Conservation (phyloP, 1,140 invertebrate species). For the Galleria mellonella region DNA sequence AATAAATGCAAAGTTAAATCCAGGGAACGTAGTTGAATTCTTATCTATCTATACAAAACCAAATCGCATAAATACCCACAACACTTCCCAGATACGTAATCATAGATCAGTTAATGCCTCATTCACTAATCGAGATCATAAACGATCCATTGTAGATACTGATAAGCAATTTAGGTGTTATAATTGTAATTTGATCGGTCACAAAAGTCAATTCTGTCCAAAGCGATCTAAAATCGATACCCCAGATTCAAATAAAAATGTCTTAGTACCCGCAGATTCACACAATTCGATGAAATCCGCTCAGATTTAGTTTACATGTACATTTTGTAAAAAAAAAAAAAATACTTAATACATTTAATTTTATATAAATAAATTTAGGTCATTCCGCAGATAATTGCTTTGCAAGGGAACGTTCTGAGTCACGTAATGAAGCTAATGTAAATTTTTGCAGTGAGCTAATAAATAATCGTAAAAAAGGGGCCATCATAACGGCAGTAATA, state of each 20-base stretch:
- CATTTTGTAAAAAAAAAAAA: background rate
- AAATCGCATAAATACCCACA: background rate
- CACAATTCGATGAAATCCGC: background rate
- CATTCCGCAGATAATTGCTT: slow-evolving; percentile 17
- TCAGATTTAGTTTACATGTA: background rate
- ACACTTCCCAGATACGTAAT: no score
- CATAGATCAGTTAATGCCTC: no score
- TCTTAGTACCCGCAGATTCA: slow-evolving; percentile 4
- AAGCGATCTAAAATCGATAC: no score
- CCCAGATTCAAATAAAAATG: slow-evolving; percentile 2
- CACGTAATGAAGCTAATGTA: slow-evolving; percentile 7
- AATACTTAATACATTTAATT: slow-evolving; percentile 13
- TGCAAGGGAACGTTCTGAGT: slow-evolving; percentile 10
- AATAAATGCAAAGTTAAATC: slow-evolving; percentile 12
- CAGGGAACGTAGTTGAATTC: slow-evolving; percentile 9
- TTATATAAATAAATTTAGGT: slow-evolving; percentile 18
- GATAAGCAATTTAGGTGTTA: no score
- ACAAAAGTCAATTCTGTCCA: no score
- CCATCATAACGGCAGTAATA: slow-evolving; percentile 18
- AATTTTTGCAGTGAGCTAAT: background rate
- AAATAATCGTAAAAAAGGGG: slow-evolving; percentile 1
- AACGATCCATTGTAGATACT: no score
- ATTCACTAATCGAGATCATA: background rate
- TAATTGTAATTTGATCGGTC: no score
- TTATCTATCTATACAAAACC: slow-evolving; percentile 16